Base-by-base conservation (phyloP, 1,140 invertebrate genomes). In the Globodera ellingtonae region DNA sequence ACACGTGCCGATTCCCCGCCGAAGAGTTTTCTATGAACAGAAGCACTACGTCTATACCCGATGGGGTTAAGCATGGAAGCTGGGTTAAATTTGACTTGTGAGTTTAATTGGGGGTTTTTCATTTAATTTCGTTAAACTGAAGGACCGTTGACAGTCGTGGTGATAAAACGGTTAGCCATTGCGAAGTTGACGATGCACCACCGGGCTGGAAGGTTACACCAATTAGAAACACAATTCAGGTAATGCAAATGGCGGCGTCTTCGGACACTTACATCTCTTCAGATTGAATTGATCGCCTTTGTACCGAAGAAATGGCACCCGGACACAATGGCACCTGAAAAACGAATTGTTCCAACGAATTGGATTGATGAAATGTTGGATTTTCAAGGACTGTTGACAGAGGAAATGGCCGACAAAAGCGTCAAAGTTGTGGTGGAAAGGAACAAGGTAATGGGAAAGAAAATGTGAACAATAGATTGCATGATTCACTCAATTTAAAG, bases 221-320 rank as follows among this genome's bases (percentile, higher is more conserved):
- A 6, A 9, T 35, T 10, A 69, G 75, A 9, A 77, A 69, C 69
- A 77, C 75, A 0, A 8, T 77, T 47, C 65, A 77, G 75, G 75
- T 47, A 15, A 10, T 18, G 4, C 24, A 44, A 24, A 50, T 24
- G 66, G 15, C 4, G n/a, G 18, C 21, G n/a, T 44, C 66, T 21
- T 18, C 18, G 18, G 6, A 18, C 65, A 65, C 35, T n/a, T 50
- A 4, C 62, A 13, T 18, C 13, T 6, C 10, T 56, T 47, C 4
- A 77, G 75, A 77, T 77, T 5, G 65, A 77, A 69, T 3, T 77
- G 15, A 77, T 46, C 50, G 75, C 75, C 24, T 77, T 67, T 21
- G 75, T 77, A 4, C 75, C 75, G 24, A 13, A 6, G 13, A 65
- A 69, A 24, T 67, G 73, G 73, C 46, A 7, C 3, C 75, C 62